Conservation (phyloP, 2,113 vertebrate genomes). For the Pterocles burchelli region DNA sequence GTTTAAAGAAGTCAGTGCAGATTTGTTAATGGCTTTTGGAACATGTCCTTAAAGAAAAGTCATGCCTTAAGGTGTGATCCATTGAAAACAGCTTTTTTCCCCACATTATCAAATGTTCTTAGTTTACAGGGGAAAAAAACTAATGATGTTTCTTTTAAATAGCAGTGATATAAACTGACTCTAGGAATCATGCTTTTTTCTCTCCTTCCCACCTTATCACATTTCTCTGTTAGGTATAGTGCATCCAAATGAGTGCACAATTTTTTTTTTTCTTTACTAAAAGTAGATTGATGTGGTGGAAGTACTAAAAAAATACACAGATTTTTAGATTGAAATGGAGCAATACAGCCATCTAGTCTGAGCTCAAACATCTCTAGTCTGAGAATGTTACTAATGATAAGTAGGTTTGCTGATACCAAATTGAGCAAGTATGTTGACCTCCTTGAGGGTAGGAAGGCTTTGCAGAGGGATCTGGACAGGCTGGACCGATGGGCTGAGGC, state of each 20-base stretch:
- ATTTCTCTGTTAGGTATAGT: neutral
- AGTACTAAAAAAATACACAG: neutral
- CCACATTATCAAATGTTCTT: neutral
- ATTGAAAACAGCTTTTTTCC: neutral
- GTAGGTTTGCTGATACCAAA: too few species aligned
- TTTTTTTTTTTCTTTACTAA: neutral
- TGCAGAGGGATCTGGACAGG: too few species aligned
- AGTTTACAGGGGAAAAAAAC: neutral
- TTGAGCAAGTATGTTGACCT: too few species aligned
- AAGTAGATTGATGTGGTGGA: neutral
- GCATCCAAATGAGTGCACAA: neutral
- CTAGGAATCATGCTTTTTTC: neutral
- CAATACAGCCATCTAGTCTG: too few species aligned
- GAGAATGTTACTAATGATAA: too few species aligned
- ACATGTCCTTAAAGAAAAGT: neutral
- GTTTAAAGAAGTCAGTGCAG: neutral
- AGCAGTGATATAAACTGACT: neutral
- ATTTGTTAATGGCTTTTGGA: neutral
- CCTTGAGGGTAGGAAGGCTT: too few species aligned
- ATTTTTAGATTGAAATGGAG: neutral
- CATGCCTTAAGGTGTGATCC: neutral
- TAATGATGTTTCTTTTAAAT: neutral
- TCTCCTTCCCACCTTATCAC: neutral
- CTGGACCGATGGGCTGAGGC: too few species aligned
- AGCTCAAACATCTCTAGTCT: too few species aligned